Conservation (phyloP, 2,797 vertebrate species). For the Sebastes nivosus region DNA sequence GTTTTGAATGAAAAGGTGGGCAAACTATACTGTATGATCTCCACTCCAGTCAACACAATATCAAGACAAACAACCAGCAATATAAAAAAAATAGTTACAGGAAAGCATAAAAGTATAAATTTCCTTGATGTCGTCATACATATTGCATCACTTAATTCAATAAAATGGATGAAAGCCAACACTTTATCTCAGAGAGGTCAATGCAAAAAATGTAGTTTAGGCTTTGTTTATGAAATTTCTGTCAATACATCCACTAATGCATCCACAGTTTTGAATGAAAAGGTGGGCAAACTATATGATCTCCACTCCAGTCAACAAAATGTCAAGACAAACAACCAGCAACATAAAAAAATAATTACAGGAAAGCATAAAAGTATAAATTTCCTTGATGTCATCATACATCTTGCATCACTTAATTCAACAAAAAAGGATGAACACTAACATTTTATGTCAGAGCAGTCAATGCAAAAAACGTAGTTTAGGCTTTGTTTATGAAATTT, state of each 20-base stretch:
- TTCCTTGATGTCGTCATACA: neutral
- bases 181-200: neutral
- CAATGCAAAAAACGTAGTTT: neutral
- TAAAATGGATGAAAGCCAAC: neutral
- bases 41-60: neutral
- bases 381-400: neutral
- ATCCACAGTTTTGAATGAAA: slow-evolving; percentile 5
- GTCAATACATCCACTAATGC: too few relatives aligned
- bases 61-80: neutral
- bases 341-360: neutral
- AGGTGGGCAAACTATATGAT: neutral
- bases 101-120: neutral
- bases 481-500: neutral
- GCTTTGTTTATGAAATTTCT: neutral
- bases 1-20: slow-evolving; percentile 13
- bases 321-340: neutral
- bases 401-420: neutral
- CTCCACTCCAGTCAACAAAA: neutral
- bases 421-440: neutral
- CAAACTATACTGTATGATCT: neutral
- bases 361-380: neutral
- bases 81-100: neutral
- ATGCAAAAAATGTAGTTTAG: neutral
- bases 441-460: neutral
- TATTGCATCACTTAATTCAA: neutral